Percentiles rank a stretch among this genome's conserved stretches.
These are phyloP conservation scores for Noctua janthe DNA, from an alignment of 2,888 invertebrate genomes.

Conservation along the genomic window DNA sequence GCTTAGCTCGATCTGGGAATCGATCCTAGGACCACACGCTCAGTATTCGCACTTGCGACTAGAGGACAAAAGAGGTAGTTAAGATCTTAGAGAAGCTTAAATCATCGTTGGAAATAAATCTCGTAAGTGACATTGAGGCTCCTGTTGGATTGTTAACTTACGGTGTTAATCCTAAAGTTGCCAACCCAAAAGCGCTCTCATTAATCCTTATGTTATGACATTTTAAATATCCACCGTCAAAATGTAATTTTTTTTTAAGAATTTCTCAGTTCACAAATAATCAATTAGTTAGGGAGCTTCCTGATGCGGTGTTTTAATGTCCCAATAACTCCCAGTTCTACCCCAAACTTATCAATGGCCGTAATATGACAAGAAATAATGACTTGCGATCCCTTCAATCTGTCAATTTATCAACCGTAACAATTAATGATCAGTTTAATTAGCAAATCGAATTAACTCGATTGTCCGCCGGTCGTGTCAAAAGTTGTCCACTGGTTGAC, in stretches of 20 bases:
- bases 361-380: constrained; percentile 37
- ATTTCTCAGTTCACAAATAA: neutral
- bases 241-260: neutral
- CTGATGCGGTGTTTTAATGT: constrained; percentile 1
- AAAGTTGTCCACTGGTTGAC: constrained; percentile 6
- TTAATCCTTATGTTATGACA: neutral
- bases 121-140: too few relatives aligned
- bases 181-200: too few relatives aligned
- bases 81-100: too few relatives aligned
- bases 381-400: constrained; percentile 10
- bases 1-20: neutral
- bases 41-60: neutral
- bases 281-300: neutral
- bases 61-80: too few relatives aligned
- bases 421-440: constrained; percentile 46
- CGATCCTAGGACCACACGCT: too few relatives aligned
- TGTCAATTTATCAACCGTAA: constrained; percentile 29
- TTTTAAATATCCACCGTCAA: neutral
- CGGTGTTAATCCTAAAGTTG: too few relatives aligned
- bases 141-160: too few relatives aligned
- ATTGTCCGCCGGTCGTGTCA: neutral
- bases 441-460: constrained; percentile 25
- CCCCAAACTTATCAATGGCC: constrained; percentile 21
- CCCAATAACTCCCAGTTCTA: constrained; percentile 26
- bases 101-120: too few relatives aligned